Percentiles rank a stretch among this genome's conserved stretches.
These are phyloP conservation scores for Ptychobarbus kaznakovi DNA, from an alignment of 2,797 vertebrate species.

Conservation along the genomic window DNA sequence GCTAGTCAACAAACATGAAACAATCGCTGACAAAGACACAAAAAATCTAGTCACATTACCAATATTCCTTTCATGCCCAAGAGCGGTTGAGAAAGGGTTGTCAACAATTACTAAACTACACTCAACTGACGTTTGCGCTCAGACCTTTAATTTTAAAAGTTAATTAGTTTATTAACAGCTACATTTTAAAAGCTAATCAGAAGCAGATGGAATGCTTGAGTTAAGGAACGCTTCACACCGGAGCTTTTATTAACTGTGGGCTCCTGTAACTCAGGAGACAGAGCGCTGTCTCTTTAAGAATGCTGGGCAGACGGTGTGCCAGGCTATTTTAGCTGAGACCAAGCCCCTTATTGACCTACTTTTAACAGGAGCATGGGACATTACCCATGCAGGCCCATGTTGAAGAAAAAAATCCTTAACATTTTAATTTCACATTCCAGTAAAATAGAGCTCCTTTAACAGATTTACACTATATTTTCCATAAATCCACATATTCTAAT, in stretches of 20 bases:
- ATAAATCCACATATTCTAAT: slow-evolving; percentile 22
- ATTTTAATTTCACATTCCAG: slow-evolving; percentile 2
- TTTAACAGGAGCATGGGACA: slow-evolving; percentile 43
- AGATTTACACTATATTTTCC: slow-evolving; percentile 23
- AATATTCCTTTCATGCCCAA: slow-evolving; percentile 41
- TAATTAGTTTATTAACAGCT: slow-evolving; percentile 4
- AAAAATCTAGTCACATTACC: slow-evolving; percentile 17
- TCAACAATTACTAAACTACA: slow-evolving; percentile 53
- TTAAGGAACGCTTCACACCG: slow-evolving; percentile 19
- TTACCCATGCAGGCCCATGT: slow-evolving; percentile 15
- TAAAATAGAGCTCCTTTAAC: slow-evolving; percentile 4
- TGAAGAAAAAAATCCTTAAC: neutral
- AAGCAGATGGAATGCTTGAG: neutral
- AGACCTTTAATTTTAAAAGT: neutral
- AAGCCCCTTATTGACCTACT: slow-evolving; percentile 50
- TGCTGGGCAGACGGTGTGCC: slow-evolving; percentile 42
- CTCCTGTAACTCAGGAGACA: slow-evolving; percentile 26
- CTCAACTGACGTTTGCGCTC: slow-evolving; percentile 25
- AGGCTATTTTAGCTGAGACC: slow-evolving; percentile 51
- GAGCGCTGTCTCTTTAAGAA: slow-evolving; percentile 49
- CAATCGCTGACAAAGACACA: neutral
- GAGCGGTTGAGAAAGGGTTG: slow-evolving; percentile 50
- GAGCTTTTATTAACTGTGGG: slow-evolving; percentile 30
- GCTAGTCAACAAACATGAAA: slow-evolving; percentile 19
- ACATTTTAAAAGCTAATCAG: slow-evolving; percentile 19